Base-by-base conservation (phyloP, 1,140 invertebrate genomes). In the Habropoda laboriosa region DNA sequence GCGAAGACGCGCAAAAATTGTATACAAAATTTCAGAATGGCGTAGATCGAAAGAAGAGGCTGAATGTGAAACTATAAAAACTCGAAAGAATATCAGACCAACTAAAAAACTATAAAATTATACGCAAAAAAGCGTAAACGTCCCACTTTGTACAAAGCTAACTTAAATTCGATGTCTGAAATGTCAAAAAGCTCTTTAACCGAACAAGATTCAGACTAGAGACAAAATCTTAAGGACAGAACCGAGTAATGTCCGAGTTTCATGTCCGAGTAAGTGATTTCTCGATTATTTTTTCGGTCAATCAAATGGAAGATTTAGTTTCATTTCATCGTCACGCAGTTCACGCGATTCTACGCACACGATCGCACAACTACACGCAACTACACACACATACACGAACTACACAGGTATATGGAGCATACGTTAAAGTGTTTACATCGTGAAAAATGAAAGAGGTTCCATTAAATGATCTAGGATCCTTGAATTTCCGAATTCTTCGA, bases 401-500 rank as follows among this genome's bases (percentile, higher is more conserved):
- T 21, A 67, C 45, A n/a, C 21, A 21, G 10, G 35, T 32, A 32
- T 47, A 35, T 53, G 55, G 10, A 18, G 1, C 27, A 55, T 67
- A 32, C 49, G 64, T 53, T 7, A 24, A 60, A 27, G 21, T 24
- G 30, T 60, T 72, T 42, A 30, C 38, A 57, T 42, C 35, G 32
- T 12, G 24, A 47, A 27, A n/a, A 40, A 1, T 21, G 24, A 30
- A 24, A 32, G 8, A 24, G 18, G 40, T 71, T 71, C 27, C 67
- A 70, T 6, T 35, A 18, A 55, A 45, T 5, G n/a, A 53, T 8
- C n/a, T 45, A 45, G 47, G 60, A 76, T 76, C 74, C 74, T 76
- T 76, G 74, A 77, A 77, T 70, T 77, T 77, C 74, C 24, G 32
- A 40, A 40, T 35, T 16, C 13, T 64, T 63, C 24, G 3, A 32